Percentiles rank a stretch among this genome's conserved stretches.
phyloP scores from a whole-genome alignment of 2,113 vertebrate genomes.

The Neopipo cinnamomea region DNA sequence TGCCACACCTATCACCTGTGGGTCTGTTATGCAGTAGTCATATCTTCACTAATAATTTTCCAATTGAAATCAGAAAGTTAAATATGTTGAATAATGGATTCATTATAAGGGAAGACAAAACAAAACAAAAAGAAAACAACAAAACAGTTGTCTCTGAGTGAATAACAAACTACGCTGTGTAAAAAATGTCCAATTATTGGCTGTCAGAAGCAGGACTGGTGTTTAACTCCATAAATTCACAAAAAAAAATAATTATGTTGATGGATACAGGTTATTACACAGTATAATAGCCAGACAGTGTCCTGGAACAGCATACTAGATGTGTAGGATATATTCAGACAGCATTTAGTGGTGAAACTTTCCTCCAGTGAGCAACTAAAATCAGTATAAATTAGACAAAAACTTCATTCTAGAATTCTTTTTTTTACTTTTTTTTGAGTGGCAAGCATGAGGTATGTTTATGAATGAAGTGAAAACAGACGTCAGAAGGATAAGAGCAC shows the following conservation, averaged over 20 bases:
- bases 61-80: neutral
- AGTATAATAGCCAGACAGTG: neutral
- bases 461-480: neutral
- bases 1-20: neutral
- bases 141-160: neutral
- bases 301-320: neutral
- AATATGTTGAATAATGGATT: neutral
- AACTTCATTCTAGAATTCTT: neutral
- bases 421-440: neutral
- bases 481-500: neutral
- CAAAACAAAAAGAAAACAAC: no score
- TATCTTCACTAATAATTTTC: neutral
- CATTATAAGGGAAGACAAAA: neutral
- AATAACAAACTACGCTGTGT: neutral
- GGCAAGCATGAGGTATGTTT: neutral
- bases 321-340: neutral
- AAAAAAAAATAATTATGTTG: neutral
- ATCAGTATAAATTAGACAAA: neutral
- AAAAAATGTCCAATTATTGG: neutral
- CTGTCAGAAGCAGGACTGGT: neutral
- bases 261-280: neutral
- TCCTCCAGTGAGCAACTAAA: neutral
- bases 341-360: neutral
- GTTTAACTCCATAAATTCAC: neutral
- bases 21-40: neutral